A percentile compares a stretch with the other conserved stretches of the same genome.
These are phyloP conservation scores for Euzetes globulus DNA, from an alignment of 2,888 invertebrate genomes.

Conservation along the genomic window DNA sequence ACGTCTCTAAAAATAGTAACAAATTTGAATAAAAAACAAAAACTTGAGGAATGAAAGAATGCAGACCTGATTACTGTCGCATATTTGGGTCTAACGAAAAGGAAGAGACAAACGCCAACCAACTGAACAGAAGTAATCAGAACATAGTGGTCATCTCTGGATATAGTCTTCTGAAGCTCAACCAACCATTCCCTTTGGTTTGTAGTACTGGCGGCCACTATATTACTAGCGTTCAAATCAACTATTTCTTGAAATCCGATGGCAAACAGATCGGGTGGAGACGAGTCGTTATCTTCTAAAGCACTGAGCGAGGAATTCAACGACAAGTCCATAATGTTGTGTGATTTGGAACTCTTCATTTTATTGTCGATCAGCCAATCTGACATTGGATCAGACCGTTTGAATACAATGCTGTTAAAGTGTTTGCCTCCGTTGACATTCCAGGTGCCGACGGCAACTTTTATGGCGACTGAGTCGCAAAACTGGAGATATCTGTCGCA, in stretches of 20 bases:
- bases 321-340: slow-evolving; percentile 37
- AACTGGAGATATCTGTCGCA: slow-evolving; percentile 74
- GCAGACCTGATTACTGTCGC: slow-evolving; percentile 65
- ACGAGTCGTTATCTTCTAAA: slow-evolving; percentile 48
- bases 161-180: slow-evolving; percentile 83
- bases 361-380: slow-evolving; percentile 81
- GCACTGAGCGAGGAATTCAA: slow-evolving; percentile 29
- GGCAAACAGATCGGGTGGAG: slow-evolving; percentile 85
- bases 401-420: slow-evolving; percentile 90
- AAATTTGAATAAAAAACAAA: background rate
- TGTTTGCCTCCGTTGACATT: slow-evolving; percentile 99
- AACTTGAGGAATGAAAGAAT: background rate
- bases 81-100: slow-evolving; percentile 82
- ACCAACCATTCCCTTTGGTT: slow-evolving; percentile 93
- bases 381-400: slow-evolving; percentile 60
- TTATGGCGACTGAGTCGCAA: slow-evolving; percentile 60
- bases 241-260: slow-evolving; percentile 99
- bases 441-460: slow-evolving; percentile 88
- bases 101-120: slow-evolving; percentile 93
- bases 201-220: slow-evolving; percentile 86
- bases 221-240: slow-evolving; percentile 95
- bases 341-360: background rate
- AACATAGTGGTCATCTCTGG: slow-evolving; percentile 77
- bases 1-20: slow-evolving; percentile 61
- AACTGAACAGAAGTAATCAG: slow-evolving; percentile 86